phyloP scores from a whole-genome alignment of 2,113 vertebrate genomes.

The Cyprinodon tularosa region DNA sequence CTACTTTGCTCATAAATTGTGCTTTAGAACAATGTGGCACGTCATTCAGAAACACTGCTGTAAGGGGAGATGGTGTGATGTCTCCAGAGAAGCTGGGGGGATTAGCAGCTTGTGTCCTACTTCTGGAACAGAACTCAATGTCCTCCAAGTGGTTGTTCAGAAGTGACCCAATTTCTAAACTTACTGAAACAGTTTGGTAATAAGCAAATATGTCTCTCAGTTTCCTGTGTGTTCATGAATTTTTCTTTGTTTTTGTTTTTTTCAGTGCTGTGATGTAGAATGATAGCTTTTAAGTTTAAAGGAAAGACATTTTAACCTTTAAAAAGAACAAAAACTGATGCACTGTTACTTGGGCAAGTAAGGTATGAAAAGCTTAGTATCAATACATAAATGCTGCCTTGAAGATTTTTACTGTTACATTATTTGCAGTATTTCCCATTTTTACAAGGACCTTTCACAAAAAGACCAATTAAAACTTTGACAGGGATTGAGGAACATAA shows the following conservation, averaged over 20 bases:
- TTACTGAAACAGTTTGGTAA: neutral
- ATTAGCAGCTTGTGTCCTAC: slow-evolving; percentile 56
- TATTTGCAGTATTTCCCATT: neutral
- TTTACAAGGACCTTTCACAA: neutral
- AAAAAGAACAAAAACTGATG: too few species aligned
- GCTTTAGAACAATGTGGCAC: slow-evolving; percentile 56
- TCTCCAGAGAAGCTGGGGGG: slow-evolving; percentile 41
- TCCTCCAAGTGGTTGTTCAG: neutral
- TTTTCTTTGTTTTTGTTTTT: neutral
- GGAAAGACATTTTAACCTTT: too few species aligned
- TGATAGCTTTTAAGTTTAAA: neutral
- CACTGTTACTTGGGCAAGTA: neutral
- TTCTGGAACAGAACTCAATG: slow-evolving; percentile 52
- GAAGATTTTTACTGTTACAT: neutral
- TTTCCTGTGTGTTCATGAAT: neutral
- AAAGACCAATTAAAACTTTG: neutral
- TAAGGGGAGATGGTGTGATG: slow-evolving; percentile 30
- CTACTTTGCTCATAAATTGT: slow-evolving; percentile 56
- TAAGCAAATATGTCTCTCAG: neutral
- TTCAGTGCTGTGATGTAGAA: neutral
- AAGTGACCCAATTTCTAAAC: neutral
- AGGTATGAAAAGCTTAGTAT: neutral
- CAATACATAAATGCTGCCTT: too few species aligned
- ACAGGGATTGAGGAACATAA: neutral
- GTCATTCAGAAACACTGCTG: slow-evolving; percentile 18